Evolutionary conservation across 2,888 invertebrate species (phyloP).

Genomic region (Nomada fucata): DNA sequence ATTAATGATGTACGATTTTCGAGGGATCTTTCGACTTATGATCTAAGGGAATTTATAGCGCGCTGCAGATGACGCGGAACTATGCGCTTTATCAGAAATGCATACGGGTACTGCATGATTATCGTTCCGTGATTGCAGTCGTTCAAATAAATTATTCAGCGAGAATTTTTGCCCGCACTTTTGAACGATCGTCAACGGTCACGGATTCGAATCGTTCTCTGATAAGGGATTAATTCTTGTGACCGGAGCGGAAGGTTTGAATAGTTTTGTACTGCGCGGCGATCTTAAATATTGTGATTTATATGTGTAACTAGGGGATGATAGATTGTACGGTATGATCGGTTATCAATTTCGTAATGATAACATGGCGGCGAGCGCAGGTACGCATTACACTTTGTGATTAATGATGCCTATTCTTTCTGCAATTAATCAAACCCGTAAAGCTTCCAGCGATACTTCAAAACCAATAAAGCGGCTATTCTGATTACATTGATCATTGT

Average conservation of each 20-base stretch:
- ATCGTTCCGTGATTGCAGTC: not conserved
- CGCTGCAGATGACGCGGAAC: constrained; percentile 5
- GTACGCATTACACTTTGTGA: constrained; percentile 29
- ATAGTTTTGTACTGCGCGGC: not conserved
- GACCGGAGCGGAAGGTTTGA: not conserved
- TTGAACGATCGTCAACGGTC: not conserved
- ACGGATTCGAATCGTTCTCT: not conserved
- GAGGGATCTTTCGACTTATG: constrained; percentile 34
- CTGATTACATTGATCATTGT: constrained; percentile 27
- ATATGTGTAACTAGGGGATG: not conserved
- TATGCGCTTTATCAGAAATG: not conserved
- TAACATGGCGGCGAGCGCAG: constrained; percentile 18
- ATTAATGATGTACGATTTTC: constrained; percentile 53
- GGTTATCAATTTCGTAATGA: constrained; percentile 46
- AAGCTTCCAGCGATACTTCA: constrained; percentile 33
- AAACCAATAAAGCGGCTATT: constrained; percentile 33
- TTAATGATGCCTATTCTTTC: constrained; percentile 36
- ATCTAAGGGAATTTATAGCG: constrained; percentile 28
- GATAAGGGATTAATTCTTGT: not conserved
- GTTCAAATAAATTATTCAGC: not conserved
- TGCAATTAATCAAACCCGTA: constrained; percentile 48
- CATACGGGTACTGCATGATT: not conserved
- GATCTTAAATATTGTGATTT: not conserved
- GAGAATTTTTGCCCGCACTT: not conserved
- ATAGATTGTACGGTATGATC: constrained; percentile 29